These are phyloP conservation scores for Typhlichthys subterraneus DNA, from an alignment of 2,797 vertebrate species.

Conservation along the genomic window DNA sequence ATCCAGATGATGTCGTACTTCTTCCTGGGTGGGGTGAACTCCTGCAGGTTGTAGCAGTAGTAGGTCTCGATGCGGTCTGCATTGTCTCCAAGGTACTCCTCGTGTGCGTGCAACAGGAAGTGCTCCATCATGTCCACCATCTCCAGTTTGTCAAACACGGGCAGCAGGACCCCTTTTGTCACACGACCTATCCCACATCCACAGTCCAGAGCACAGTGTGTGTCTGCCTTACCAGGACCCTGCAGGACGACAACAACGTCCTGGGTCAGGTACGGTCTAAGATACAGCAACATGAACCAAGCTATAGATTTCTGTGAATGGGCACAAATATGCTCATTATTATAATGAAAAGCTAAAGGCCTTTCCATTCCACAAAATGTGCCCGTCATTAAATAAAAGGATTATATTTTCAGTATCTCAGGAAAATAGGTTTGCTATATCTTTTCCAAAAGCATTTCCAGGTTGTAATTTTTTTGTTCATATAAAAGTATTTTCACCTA, in stretches of 20 bases:
- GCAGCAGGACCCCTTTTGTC: constrained; percentile 89
- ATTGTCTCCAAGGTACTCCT: constrained; percentile 84
- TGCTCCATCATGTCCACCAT: constrained; percentile 95
- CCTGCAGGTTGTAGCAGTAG: constrained; percentile 90
- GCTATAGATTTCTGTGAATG: too few species aligned
- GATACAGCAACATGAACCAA: too few species aligned
- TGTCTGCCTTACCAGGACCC: constrained; percentile 88
- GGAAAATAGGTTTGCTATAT: too few species aligned
- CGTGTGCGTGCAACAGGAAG: constrained; percentile 89
- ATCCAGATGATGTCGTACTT: constrained; percentile 97
- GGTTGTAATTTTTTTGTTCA: too few species aligned
- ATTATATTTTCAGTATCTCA: too few species aligned
- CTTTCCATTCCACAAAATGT: too few species aligned
- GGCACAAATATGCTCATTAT: too few species aligned
- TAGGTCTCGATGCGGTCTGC: constrained; percentile 87
- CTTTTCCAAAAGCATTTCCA: too few species aligned
- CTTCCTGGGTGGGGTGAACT: constrained; percentile 80
- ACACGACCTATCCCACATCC: constrained; percentile 93
- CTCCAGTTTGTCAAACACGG: constrained; percentile 88
- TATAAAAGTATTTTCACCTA: too few species aligned
- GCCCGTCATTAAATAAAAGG: too few species aligned
- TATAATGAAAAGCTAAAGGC: too few species aligned
- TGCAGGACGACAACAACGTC: constrained; percentile 42
- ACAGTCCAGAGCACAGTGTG: constrained; percentile 87
- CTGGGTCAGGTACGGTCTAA: too few species aligned